Conservation (phyloP, 1,140 invertebrate species). For the Pissodes strobi region DNA sequence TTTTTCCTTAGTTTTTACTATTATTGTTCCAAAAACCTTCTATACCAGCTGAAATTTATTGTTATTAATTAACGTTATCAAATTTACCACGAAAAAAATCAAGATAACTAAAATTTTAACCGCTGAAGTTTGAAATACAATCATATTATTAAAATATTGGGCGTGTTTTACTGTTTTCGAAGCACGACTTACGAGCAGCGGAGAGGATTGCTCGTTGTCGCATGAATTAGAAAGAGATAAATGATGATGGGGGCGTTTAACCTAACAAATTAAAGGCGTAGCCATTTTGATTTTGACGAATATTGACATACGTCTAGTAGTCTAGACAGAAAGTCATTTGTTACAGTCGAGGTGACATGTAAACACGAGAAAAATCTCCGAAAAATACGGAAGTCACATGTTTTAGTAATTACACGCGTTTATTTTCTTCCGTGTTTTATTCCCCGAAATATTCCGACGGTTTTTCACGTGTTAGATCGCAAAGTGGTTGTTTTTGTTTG, state of each 20-base stretch:
- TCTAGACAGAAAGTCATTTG: constrained; percentile 58
- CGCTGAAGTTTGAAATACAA: constrained; percentile 38
- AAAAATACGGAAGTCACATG: constrained; percentile 47
- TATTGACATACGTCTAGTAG: constrained; percentile 57
- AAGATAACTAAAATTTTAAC: constrained; percentile 16
- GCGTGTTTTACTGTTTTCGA: constrained; percentile 42
- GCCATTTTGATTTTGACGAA: constrained; percentile 59
- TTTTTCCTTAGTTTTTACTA: constrained; percentile 2
- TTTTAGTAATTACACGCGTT: constrained; percentile 38
- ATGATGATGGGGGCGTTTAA: too few relatives aligned
- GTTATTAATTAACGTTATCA: not conserved
- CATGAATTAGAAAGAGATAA: too few relatives aligned
- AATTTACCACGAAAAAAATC: not conserved
- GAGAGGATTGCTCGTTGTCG: too few relatives aligned
- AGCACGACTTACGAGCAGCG: not conserved
- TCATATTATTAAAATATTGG: constrained; percentile 41
- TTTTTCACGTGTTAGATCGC: constrained; percentile 9
- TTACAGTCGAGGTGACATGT: constrained; percentile 56
- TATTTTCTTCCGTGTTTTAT: constrained; percentile 30
- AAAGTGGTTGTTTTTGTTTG: constrained; percentile 42
- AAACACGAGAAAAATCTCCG: constrained; percentile 51
- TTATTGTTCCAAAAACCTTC: not conserved
- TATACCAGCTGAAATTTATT: not conserved
- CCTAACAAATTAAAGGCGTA: constrained; percentile 53
- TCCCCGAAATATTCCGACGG: constrained; percentile 6